A percentile compares a stretch with the other conserved stretches of the same genome.
phyloP scores from a whole-genome alignment of 2,888 invertebrate species.

The Acanthococcus lagerstroemiae region DNA sequence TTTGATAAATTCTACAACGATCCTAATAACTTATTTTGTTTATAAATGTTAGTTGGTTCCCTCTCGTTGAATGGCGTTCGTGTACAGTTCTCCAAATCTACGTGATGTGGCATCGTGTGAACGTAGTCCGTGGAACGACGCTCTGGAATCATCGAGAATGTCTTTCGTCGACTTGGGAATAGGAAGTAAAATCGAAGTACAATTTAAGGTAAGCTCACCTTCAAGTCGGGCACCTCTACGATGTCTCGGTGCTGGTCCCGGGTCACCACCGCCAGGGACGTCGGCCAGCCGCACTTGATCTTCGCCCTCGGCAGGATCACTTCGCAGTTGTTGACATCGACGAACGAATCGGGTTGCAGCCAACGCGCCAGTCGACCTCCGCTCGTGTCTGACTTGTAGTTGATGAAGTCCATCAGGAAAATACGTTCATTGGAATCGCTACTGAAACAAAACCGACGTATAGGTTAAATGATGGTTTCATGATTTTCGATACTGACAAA shows the following conservation, averaged over 20 bases:
- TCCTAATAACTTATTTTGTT: too few species aligned
- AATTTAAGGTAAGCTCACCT: constrained; percentile 46
- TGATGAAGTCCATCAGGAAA: constrained; percentile 85
- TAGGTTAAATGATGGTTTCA: too few species aligned
- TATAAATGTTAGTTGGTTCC: too few species aligned
- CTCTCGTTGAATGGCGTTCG: too few species aligned
- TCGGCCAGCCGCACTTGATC: constrained; percentile 70
- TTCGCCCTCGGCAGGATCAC: constrained; percentile 62
- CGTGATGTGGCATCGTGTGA: too few species aligned
- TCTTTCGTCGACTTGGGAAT: background rate
- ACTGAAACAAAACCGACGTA: constrained; percentile 44
- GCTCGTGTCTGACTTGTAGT: constrained; percentile 70
- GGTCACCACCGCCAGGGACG: constrained; percentile 67
- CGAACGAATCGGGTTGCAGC: constrained; percentile 85
- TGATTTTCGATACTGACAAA: too few species aligned
- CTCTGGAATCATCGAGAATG: too few species aligned
- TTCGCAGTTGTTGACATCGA: constrained; percentile 81
- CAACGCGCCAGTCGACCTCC: constrained; percentile 90
- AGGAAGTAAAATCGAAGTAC: background rate
- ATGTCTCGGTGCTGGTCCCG: constrained; percentile 86
- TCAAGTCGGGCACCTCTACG: constrained; percentile 73
- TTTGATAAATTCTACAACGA: too few species aligned
- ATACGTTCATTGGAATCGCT: constrained; percentile 82
- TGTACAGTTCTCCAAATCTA: too few species aligned
- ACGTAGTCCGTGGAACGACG: too few species aligned